Base-by-base conservation (phyloP, 1,140 invertebrate genomes). In the Hesperophylax magnus region DNA sequence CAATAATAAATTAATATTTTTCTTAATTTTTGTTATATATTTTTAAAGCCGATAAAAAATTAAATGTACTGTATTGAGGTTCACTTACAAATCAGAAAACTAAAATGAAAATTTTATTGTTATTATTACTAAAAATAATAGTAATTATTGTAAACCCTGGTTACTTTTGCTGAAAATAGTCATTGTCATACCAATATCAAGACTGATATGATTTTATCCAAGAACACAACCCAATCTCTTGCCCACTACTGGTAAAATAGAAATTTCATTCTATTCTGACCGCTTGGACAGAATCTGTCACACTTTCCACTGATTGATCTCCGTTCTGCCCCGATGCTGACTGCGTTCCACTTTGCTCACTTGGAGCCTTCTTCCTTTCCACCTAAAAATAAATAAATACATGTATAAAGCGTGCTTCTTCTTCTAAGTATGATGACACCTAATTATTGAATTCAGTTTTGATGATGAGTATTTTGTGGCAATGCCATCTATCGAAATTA, bases 281-380 rank as follows among this genome's bases (percentile, higher is more conserved):
- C 9, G n/a, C 80, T 74, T 82, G 77, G 2, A 80, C 80, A 63
- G 83, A 80, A 17, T 84, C 83, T 47, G 80, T 78, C 17, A 84
- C 61, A 54, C 83, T 84, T 9, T 84, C 83, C 20, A 84, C 78
- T 11, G 83, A 84, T 56, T 84, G 83, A 63, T 81, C 78, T 17
- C 83, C 83, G 56, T 84, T 84, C 53, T 84, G 83, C 22, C 83
- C 83, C 4, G 78, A 80, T 9, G 79, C 60, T 18, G 80, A 80
- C 47, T 80, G 83, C 56, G 56, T 80, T 24, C 80, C 83, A 54
- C 80, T 81, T 27, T 81, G 60, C 63, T 82, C 80, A 78, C 80
- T 81, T 1, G 82, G 80, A 71, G 80, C 80, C 75, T 84, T 84
- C 54, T 84, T 84, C 20, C 80, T 71, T 53, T 84, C 83, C 20